phyloP scores from a whole-genome alignment of 2,113 vertebrate species.

The Scopus umbretta region DNA sequence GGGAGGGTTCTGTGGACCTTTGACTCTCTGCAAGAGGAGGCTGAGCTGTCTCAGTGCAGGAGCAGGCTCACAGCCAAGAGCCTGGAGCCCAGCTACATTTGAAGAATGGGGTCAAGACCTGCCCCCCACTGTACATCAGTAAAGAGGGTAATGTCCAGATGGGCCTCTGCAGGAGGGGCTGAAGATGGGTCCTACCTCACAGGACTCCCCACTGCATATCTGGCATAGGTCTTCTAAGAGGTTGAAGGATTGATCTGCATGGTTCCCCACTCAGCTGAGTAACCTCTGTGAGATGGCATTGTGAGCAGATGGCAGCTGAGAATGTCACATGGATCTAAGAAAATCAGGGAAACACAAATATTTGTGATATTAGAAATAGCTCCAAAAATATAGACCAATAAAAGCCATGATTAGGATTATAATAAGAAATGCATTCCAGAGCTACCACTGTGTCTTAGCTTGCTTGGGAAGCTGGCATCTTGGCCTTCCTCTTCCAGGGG shows the following conservation, averaged over 20 bases:
- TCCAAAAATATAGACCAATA: conserved; percentile 9
- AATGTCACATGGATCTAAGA: background rate
- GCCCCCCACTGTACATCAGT: background rate
- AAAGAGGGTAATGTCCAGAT: background rate
- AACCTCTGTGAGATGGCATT: background rate
- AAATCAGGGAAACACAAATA: background rate
- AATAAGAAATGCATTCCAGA: conserved; percentile 29
- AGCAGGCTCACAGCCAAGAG: background rate
- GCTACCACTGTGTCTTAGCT: background rate
- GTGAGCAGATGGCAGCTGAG: background rate
- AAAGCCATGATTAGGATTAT: background rate
- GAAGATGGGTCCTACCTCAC: background rate
- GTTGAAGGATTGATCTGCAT: background rate
- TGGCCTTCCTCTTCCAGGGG: background rate
- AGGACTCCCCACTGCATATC: background rate
- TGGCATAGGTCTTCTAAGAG: background rate
- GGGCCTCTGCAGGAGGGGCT: background rate
- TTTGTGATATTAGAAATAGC: conserved; percentile 39
- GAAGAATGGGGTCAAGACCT: background rate
- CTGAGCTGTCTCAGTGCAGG: background rate
- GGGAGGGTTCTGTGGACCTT: background rate
- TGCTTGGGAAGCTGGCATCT: conserved; percentile 29
- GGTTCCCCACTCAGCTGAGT: background rate
- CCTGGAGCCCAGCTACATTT: background rate
- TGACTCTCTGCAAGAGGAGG: background rate